Evolutionary conservation across 1,140 invertebrate species (phyloP).

Genomic region (Bombus turneri): DNA sequence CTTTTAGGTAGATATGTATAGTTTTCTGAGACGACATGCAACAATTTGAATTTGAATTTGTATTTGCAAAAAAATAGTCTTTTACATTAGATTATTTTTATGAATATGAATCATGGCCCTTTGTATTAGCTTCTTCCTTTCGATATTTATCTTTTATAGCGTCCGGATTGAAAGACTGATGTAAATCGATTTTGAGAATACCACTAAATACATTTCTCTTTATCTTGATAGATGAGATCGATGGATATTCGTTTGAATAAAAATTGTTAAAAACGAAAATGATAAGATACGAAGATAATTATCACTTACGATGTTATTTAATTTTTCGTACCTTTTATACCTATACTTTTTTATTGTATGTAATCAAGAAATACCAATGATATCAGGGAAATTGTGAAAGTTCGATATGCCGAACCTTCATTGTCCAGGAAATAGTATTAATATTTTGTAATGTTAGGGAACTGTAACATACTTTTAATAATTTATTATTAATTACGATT

Average conservation of each 20-base stretch:
- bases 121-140: not conserved
- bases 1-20: no score
- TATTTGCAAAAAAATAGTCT: no score
- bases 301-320: not conserved
- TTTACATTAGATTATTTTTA: no score
- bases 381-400: conserved; percentile 29
- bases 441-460: conserved; percentile 33
- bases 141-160: not conserved
- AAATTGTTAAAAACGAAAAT: not conserved
- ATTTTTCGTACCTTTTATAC: not conserved
- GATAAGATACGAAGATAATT: not conserved
- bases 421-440: conserved; percentile 59
- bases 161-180: conserved; percentile 26
- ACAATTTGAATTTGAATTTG: no score
- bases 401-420: conserved; percentile 20
- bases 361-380: not conserved
- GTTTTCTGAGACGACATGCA: no score
- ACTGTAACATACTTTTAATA: conserved; percentile 33
- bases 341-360: not conserved
- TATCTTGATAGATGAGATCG: not conserved
- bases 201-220: not conserved
- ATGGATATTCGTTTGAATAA: not conserved
- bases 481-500: conserved; percentile 41
- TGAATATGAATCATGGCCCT: no score
- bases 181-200: not conserved